Evolutionary conservation across 2,113 vertebrate species (phyloP).

Genomic region (Xenotilapia longispinis): DNA sequence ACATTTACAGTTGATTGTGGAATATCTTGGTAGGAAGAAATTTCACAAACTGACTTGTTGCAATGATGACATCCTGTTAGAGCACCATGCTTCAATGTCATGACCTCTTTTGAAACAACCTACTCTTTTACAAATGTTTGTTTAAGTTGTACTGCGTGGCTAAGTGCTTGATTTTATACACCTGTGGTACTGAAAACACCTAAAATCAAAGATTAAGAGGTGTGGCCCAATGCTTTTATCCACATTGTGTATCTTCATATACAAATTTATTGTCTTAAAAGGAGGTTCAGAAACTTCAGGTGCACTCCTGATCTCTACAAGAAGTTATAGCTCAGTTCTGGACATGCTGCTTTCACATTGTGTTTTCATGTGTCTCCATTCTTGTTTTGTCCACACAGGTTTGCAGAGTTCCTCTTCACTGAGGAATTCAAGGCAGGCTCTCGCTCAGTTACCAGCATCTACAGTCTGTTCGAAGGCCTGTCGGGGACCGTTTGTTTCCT

Average conservation of each 20-base stretch:
- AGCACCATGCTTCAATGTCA: background rate
- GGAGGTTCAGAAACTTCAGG: background rate
- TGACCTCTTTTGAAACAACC: background rate
- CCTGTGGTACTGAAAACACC: background rate
- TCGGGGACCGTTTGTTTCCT: conserved; percentile 86
- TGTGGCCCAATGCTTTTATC: background rate
- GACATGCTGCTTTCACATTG: background rate
- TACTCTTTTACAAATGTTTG: background rate
- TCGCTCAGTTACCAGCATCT: conserved; percentile 75
- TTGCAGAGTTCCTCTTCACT: conserved; percentile 87
- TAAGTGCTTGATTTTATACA: background rate
- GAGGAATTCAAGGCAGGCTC: conserved; percentile 85
- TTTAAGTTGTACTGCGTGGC: background rate
- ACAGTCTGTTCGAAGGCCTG: conserved; percentile 85
- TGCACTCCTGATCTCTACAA: background rate
- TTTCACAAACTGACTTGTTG: background rate
- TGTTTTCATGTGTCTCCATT: background rate
- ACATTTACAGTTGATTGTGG: background rate
- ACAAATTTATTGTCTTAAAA: background rate
- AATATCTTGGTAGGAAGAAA: background rate
- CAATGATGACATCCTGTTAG: background rate
- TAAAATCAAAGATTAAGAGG: background rate
- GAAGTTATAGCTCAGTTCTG: background rate
- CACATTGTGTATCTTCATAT: background rate
- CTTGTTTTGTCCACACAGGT: conserved; percentile 63